Evolutionary conservation across 2,797 vertebrate species (phyloP).

Genomic region (Alosa sapidissima): DNA sequence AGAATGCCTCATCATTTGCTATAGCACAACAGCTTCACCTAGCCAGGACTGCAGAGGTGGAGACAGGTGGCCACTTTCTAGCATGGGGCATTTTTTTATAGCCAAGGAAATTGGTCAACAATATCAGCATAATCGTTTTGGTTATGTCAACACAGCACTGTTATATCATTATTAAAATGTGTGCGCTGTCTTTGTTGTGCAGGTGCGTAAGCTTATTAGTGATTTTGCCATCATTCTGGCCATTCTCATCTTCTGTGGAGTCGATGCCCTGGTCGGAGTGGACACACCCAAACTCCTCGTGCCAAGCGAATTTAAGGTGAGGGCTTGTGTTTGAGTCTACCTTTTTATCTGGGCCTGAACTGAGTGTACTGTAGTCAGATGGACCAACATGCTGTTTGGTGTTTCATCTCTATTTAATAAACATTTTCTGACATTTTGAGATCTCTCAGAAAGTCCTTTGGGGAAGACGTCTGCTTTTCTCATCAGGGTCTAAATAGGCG

Average conservation of each 20-base stretch:
- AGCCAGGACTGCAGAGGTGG: neutral
- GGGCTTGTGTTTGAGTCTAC: constrained; percentile 9
- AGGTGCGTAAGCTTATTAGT: constrained; percentile 97
- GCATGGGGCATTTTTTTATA: neutral
- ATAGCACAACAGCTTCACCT: no score
- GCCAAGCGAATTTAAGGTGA: constrained; percentile 98
- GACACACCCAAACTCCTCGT: constrained; percentile 96
- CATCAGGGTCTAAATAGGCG: neutral
- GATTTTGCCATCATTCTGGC: constrained; percentile 97
- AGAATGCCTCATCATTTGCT: no score
- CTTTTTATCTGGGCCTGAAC: neutral
- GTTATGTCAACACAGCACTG: neutral
- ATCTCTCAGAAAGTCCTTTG: neutral
- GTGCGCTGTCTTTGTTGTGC: neutral
- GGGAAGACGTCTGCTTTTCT: neutral
- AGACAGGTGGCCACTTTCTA: neutral
- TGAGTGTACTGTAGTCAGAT: no score
- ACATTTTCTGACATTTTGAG: neutral
- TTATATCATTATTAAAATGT: neutral
- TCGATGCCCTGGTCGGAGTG: constrained; percentile 93
- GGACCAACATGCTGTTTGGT: neutral
- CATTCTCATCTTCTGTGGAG: constrained; percentile 92
- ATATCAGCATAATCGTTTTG: neutral
- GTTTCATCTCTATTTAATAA: neutral
- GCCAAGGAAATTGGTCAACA: no score